Conservation (phyloP, 2,797 vertebrate genomes). For the Sus cebifrons region DNA sequence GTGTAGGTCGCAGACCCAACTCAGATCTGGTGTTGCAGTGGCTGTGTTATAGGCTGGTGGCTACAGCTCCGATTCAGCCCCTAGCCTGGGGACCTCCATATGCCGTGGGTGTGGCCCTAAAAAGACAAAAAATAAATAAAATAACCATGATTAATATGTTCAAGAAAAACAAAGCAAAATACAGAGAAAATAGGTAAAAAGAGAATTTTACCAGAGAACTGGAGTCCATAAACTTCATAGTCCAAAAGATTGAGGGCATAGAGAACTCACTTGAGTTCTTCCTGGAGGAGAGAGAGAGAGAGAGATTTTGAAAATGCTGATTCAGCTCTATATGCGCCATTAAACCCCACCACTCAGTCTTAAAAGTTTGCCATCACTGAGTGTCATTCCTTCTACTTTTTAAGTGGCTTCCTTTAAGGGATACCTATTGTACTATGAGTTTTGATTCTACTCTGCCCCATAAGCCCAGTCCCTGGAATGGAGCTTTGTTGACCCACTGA, state of each 20-base stretch:
- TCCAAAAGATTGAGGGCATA: background rate
- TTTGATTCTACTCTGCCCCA: background rate
- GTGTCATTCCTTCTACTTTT: background rate
- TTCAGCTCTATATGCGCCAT: background rate
- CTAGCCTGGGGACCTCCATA: no score
- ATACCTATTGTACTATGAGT: background rate
- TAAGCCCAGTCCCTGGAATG: background rate
- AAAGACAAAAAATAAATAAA: no score
- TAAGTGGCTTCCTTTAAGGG: slow-evolving; percentile 35
- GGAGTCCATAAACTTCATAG: background rate
- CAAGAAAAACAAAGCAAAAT: slow-evolving; percentile 9
- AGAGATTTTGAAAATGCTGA: background rate
- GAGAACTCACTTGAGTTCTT: background rate
- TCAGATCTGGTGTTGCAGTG: no score
- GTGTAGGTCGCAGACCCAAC: no score
- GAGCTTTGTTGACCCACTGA: background rate
- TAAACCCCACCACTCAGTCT: background rate
- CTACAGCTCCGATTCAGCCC: no score
- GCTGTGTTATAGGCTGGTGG: no score
- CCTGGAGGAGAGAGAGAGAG: background rate
- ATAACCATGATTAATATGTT: background rate
- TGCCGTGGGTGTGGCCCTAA: no score
- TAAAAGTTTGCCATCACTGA: background rate
- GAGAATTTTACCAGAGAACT: background rate
- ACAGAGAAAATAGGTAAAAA: background rate